Percentiles rank a stretch among this genome's conserved stretches.
phyloP scores from a whole-genome alignment of 1,140 invertebrate species.

The Hypothenemus hampei region DNA sequence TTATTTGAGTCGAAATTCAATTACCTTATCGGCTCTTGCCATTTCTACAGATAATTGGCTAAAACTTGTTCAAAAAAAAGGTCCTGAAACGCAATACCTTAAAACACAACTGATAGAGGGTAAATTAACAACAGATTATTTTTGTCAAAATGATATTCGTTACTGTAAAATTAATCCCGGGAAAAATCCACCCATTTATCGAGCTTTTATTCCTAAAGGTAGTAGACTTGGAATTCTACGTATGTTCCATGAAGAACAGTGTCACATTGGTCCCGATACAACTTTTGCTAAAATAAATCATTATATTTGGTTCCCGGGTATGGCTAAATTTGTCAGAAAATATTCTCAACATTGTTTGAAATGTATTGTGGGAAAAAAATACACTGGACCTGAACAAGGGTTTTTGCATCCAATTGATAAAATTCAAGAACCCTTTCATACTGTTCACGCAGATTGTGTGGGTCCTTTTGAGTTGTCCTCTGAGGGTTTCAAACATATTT shows the following conservation, averaged over 20 bases:
- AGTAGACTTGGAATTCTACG: conserved; percentile 7
- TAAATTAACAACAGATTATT: background rate
- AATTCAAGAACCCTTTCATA: no score
- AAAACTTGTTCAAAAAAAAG: conserved; percentile 12
- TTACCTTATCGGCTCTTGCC: background rate
- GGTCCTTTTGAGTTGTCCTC: no score
- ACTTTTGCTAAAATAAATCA: conserved; percentile 6
- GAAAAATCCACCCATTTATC: background rate
- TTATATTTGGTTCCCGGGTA: conserved; percentile 19
- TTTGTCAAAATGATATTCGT: background rate
- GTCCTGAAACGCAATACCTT: background rate
- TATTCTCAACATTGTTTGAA: conserved; percentile 15
- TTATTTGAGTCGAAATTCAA: no score
- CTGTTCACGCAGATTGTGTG: no score
- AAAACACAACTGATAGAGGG: background rate
- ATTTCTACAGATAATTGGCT: conserved; percentile 3
- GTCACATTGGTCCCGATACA: conserved; percentile 17
- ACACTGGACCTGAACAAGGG: conserved; percentile 14
- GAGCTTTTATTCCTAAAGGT: conserved; percentile 7
- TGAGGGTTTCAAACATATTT: no score
- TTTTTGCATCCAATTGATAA: no score
- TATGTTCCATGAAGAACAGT: conserved; percentile 8
- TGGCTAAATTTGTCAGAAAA: conserved; percentile 15
- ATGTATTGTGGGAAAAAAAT: conserved; percentile 12
- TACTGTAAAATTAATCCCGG: background rate